These are phyloP conservation scores for Takifugu bimaculatus DNA, from an alignment of 2,113 vertebrate species.

Conservation along the genomic window DNA sequence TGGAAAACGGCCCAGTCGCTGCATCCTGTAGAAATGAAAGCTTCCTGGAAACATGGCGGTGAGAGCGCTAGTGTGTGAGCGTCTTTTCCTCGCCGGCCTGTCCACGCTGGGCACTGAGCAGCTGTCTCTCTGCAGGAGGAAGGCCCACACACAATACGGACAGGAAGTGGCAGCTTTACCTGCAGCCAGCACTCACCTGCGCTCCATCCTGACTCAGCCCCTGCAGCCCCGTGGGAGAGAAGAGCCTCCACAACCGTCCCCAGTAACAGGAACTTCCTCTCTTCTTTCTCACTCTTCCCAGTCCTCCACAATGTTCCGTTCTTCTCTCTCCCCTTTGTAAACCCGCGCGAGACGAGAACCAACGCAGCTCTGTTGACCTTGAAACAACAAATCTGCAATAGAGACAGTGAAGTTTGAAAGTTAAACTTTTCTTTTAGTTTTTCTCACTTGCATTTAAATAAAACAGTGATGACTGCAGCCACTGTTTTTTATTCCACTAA, in stretches of 20 bases:
- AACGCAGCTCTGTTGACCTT: too few relatives aligned
- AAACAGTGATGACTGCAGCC: too few relatives aligned
- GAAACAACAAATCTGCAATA: too few relatives aligned
- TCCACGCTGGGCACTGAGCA: constrained; percentile 47
- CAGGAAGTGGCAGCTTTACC: constrained; percentile 75
- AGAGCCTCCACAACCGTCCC: constrained; percentile 18
- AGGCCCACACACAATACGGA: constrained; percentile 57
- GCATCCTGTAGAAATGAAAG: background rate
- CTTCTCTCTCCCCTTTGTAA: background rate
- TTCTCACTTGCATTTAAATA: too few relatives aligned
- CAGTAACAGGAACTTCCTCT: constrained; percentile 13
- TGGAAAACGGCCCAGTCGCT: constrained; percentile 8
- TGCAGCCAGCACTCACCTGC: constrained; percentile 73
- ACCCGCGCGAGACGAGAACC: background rate
- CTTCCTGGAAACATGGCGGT: constrained; percentile 22
- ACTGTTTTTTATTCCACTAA: too few relatives aligned
- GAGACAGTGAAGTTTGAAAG: too few relatives aligned
- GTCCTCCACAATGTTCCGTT: background rate
- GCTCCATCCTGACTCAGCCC: constrained; percentile 54
- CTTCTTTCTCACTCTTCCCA: background rate
- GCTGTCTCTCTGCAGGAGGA: constrained; percentile 70
- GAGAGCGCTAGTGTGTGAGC: constrained; percentile 13
- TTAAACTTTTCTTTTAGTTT: too few relatives aligned
- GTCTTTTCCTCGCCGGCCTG: constrained; percentile 15
- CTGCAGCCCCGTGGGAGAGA: constrained; percentile 43